Percentiles rank a stretch among this genome's conserved stretches.
Conservation (phyloP, 2,113 vertebrate species). For the Pseudolaguvia tuberculata region DNA sequence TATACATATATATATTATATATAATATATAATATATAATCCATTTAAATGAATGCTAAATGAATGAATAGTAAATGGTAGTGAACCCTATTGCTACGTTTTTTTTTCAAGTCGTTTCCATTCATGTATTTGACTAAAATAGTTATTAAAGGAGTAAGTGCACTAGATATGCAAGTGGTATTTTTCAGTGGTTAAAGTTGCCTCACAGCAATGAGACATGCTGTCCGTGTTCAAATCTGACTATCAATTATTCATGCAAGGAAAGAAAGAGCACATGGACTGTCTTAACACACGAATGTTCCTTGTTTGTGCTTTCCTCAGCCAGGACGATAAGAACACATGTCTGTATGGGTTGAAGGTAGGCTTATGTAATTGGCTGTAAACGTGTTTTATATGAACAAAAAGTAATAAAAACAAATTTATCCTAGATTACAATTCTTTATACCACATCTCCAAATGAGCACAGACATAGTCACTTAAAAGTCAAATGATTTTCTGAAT, state of each 20-base stretch:
- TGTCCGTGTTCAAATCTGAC: constrained; percentile 37
- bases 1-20: too few species aligned
- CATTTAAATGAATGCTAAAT: neutral
- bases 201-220: constrained; percentile 28
- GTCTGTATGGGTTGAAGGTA: constrained; percentile 14
- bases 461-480: neutral
- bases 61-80: neutral
- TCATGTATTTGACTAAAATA: neutral
- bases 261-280: constrained; percentile 40
- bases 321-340: constrained; percentile 24
- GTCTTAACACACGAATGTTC: constrained; percentile 36
- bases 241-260: constrained; percentile 55
- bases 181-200: constrained; percentile 21
- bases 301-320: constrained; percentile 27
- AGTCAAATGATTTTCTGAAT: neutral
- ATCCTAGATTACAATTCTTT: neutral
- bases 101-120: too few species aligned
- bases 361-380: neutral
- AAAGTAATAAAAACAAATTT: neutral
- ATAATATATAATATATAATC: too few species aligned
- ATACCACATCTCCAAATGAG: neutral
- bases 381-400: neutral
- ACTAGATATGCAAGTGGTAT: constrained; percentile 1
- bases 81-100: neutral
- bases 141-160: constrained; percentile 11